A percentile compares a stretch with the other conserved stretches of the same genome.
Evolutionary conservation across 2,888 invertebrate genomes (phyloP).

Genomic region (Lasius fuliginosus): DNA sequence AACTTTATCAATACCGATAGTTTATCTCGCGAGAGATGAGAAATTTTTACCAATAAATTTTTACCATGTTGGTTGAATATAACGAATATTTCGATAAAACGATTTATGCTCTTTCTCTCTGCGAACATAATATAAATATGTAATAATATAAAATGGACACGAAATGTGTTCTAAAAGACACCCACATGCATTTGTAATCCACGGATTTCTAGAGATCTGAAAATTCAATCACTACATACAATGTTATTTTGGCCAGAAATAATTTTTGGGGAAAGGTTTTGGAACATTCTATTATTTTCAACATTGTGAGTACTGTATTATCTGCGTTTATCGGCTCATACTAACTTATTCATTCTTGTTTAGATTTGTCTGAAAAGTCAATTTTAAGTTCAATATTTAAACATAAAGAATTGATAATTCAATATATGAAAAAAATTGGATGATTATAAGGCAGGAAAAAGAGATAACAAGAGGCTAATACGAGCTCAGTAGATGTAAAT

Average conservation of each 20-base stretch:
- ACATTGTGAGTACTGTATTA: neutral
- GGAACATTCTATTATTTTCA: neutral
- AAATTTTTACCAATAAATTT: neutral
- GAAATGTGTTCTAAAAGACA: slow-evolving; percentile 2
- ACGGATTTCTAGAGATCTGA: neutral
- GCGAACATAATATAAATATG: neutral
- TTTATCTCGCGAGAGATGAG: slow-evolving; percentile 25
- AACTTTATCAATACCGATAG: slow-evolving; percentile 49
- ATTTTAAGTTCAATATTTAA: neutral
- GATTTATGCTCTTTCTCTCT: neutral
- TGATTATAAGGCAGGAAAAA: neutral
- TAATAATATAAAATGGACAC: neutral
- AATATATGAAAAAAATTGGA: neutral
- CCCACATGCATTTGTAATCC: neutral
- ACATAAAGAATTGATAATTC: neutral
- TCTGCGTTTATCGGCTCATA: neutral
- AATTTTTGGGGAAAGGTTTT: too few relatives aligned
- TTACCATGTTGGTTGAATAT: neutral
- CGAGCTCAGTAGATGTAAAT: neutral
- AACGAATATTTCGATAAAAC: slow-evolving; percentile 8
- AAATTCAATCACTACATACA: neutral
- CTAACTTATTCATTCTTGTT: neutral
- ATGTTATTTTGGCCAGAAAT: neutral
- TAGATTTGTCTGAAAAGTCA: neutral
- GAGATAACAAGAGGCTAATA: neutral